Percentiles rank a stretch among this genome's conserved stretches.
These are phyloP conservation scores for Lamellibrachia columna DNA, from an alignment of 2,888 invertebrate genomes.

Conservation along the genomic window DNA sequence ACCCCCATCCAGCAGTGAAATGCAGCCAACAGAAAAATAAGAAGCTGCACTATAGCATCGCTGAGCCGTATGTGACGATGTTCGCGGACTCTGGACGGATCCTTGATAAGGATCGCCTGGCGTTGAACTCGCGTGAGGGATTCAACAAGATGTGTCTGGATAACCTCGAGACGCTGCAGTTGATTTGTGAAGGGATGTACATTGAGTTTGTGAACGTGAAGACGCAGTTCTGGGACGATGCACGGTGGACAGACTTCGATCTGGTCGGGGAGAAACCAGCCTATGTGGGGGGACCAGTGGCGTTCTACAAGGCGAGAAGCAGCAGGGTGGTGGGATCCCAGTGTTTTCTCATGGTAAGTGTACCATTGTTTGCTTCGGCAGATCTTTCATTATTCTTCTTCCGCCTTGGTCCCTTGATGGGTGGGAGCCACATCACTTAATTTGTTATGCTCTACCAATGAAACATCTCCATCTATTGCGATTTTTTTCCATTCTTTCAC, in stretches of 20 bases:
- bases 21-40: not conserved
- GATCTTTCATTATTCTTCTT: not conserved
- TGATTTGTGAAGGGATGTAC: conserved; percentile 26
- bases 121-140: conserved; percentile 18
- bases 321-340: not conserved
- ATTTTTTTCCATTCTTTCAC: too few relatives aligned
- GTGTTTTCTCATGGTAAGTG: conserved; percentile 24
- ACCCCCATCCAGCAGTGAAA: not conserved
- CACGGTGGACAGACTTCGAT: conserved; percentile 21
- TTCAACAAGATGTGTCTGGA: conserved; percentile 20
- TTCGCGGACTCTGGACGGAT: not conserved
- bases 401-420: not conserved
- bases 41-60: not conserved
- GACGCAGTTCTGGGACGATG: not conserved
- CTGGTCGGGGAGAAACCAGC: not conserved
- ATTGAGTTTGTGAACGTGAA: conserved; percentile 9
- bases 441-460: not conserved
- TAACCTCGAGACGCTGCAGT: conserved; percentile 22
- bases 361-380: not conserved
- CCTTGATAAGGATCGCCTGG: conserved; percentile 17
- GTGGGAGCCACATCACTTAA: not conserved
- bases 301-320: conserved; percentile 20
- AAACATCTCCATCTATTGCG: too few relatives aligned
- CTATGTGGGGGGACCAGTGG: not conserved
- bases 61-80: not conserved